Conservation (phyloP, 2,888 invertebrate genomes). For the Hydriomena furcata region DNA sequence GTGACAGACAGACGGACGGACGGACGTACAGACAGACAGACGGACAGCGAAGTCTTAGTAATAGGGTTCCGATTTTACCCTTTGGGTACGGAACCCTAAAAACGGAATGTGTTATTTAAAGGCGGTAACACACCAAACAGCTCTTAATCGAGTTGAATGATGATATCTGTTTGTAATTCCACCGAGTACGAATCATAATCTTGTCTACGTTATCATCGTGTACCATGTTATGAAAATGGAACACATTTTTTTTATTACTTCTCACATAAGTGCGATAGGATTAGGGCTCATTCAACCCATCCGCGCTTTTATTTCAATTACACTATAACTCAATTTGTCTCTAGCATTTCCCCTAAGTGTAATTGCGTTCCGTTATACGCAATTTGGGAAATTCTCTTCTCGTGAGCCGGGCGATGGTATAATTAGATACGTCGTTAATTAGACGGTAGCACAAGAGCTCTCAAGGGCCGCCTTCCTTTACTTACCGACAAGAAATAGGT, state of each 20-base stretch:
- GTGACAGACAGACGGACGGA: no score
- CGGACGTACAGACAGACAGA: no score
- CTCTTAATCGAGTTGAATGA: no score
- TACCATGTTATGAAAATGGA: no score
- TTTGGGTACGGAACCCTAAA: no score
- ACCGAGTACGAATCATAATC: no score
- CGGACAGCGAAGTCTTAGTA: no score
- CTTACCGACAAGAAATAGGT: constrained; percentile 42
- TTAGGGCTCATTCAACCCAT: constrained; percentile 14
- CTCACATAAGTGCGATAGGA: background rate
- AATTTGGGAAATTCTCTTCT: constrained; percentile 73
- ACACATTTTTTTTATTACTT: background rate
- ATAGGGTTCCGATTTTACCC: no score
- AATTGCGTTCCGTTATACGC: constrained; percentile 74
- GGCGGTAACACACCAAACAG: no score
- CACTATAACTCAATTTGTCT: constrained; percentile 59
- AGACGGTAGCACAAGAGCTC: constrained; percentile 72
- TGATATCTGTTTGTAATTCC: no score
- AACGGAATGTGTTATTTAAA: no score
- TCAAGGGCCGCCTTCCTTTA: constrained; percentile 63
- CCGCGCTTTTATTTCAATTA: constrained; percentile 46
- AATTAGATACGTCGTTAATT: constrained; percentile 80
- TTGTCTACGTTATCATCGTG: no score
- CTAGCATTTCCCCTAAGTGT: constrained; percentile 64
- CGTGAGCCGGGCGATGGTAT: constrained; percentile 65